Evolutionary conservation across 2,888 invertebrate genomes (phyloP).

Genomic region (Leptinotarsa haldemani): DNA sequence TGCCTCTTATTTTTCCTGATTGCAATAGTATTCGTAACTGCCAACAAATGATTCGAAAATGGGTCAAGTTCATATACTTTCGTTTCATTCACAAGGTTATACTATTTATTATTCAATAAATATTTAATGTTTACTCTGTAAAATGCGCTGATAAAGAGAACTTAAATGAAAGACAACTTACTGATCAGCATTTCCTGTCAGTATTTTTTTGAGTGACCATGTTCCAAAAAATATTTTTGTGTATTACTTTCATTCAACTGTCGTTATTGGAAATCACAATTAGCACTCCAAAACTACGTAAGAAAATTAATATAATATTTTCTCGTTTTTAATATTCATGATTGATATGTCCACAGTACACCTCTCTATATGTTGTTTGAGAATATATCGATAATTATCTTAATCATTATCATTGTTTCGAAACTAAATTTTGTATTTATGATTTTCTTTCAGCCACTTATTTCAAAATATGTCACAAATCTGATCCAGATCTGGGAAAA

Average conservation of each 20-base stretch:
- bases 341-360: no score
- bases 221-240: slow-evolving; percentile 22
- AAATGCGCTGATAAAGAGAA: background rate
- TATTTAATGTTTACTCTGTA: background rate
- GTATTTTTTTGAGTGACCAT: slow-evolving; percentile 8
- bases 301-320: slow-evolving; percentile 5
- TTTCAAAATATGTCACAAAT: slow-evolving; percentile 75
- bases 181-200: background rate
- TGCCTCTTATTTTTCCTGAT: background rate
- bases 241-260: slow-evolving; percentile 14
- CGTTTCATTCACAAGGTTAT: slow-evolving; percentile 7
- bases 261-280: background rate
- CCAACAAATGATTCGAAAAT: background rate
- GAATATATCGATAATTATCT: no score
- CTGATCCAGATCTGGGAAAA: slow-evolving; percentile 72
- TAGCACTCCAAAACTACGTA: slow-evolving; percentile 30
- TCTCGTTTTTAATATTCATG: no score
- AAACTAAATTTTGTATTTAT: background rate
- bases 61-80: background rate
- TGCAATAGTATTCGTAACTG: background rate
- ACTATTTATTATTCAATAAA: background rate
- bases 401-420: no score
- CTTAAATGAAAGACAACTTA: background rate
- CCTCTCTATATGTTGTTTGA: no score
- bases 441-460: slow-evolving; percentile 70